Conservation (phyloP, 2,888 invertebrate genomes). For the Neoscelio sp. region DNA sequence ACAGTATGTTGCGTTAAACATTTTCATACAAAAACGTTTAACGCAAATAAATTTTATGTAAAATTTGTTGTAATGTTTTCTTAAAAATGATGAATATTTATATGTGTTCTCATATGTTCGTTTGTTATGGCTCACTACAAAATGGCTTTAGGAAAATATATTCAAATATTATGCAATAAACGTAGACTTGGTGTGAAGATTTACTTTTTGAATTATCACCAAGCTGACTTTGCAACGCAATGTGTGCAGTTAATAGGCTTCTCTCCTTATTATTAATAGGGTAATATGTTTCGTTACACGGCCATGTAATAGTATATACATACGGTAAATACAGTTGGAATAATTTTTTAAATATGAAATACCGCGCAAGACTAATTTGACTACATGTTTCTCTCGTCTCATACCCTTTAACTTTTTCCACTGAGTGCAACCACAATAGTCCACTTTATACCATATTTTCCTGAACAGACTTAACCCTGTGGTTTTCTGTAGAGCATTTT, state of each 20-base stretch:
- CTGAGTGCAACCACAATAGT: conserved; percentile 25
- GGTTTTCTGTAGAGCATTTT: too few species aligned
- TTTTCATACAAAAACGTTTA: neutral
- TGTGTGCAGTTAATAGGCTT: conserved; percentile 54
- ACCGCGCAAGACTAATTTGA: conserved; percentile 42
- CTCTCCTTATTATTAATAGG: conserved; percentile 56
- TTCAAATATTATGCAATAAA: conserved; percentile 42
- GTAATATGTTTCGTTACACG: conserved; percentile 50
- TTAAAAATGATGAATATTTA: conserved; percentile 8
- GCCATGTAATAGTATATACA: conserved; percentile 47
- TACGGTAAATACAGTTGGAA: conserved; percentile 41
- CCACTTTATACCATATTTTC: conserved; percentile 21
- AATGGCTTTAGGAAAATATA: conserved; percentile 45
- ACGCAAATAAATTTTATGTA: neutral
- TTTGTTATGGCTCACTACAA: conserved; percentile 8
- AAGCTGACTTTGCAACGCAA: conserved; percentile 52
- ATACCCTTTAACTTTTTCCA: conserved; percentile 17
- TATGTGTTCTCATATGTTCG: neutral
- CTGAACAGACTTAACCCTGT: neutral
- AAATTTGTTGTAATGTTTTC: neutral
- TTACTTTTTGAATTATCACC: conserved; percentile 58
- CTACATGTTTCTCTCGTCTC: conserved; percentile 32
- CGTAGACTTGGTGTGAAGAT: conserved; percentile 37
- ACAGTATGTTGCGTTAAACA: neutral
- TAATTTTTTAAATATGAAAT: conserved; percentile 58